Conservation (phyloP, 2,113 vertebrate species). For the Protobothrops flavoviridis region DNA sequence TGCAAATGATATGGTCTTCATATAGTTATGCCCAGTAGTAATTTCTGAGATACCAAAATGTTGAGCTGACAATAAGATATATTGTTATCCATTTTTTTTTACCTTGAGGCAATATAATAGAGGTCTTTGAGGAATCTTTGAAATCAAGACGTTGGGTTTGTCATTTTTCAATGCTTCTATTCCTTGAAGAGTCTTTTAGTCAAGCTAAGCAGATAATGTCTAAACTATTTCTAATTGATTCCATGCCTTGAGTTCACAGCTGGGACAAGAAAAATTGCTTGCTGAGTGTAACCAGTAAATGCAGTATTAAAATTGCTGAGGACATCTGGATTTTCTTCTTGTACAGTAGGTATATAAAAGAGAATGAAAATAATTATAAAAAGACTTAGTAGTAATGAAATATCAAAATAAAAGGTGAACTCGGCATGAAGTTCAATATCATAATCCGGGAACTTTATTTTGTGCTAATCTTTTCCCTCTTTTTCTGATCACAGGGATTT, state of each 20-base stretch:
- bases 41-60: not conserved
- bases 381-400: not conserved
- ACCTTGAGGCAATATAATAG: constrained; percentile 1
- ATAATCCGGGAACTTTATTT: not conserved
- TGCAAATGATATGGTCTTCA: not conserved
- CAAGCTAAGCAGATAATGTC: constrained; percentile 79
- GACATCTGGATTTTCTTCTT: not conserved
- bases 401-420: not conserved
- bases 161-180: constrained; percentile 70
- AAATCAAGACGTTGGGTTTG: constrained; percentile 68
- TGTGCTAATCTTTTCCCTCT: not conserved
- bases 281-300: constrained; percentile 61
- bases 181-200: constrained; percentile 74
- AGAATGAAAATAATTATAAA: not conserved
- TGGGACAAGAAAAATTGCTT: constrained; percentile 67
- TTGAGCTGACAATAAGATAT: not conserved
- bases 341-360: not conserved
- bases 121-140: constrained; percentile 49
- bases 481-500: not conserved
- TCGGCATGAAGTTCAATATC: not conserved
- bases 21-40: not conserved
- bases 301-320: constrained; percentile 22
- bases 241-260: constrained; percentile 73
- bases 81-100: not conserved
- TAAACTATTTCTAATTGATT: constrained; percentile 81